Evolutionary conservation across 2,888 invertebrate genomes (phyloP), one percentile per base, ranked within the genome.

Genomic region (Capitulum mitella): DNA sequence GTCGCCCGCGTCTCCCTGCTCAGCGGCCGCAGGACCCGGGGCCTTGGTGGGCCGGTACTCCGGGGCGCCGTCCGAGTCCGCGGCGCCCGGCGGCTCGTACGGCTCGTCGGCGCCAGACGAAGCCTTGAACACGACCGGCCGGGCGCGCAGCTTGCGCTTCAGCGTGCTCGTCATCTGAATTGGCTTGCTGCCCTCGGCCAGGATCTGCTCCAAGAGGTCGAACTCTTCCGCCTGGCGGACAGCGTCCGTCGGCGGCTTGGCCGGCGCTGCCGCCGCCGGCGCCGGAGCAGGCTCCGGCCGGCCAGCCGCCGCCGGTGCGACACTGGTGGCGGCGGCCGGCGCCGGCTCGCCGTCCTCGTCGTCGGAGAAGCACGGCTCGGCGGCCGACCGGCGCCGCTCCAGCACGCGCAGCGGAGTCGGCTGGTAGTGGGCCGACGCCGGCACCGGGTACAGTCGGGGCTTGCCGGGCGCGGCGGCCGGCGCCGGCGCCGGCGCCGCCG

Each of bases 81-180:
- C 83, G 81, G 84, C 85, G 80, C 84, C 84, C 81, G 84, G 84
- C 26, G 84, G 84, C 76, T 84, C 82, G 10, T 84, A 83, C 46
- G 84, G 84, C 77, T 84, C 83, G 80, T 84, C 84, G 83, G 82
- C 81, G 3, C 83, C 83, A 43, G 80, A 75, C 29, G 79, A 51
- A 77, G 79, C 79, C 78, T 77, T 78, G 75, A 79, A 70, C 37
- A 70, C 37, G 22, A 70, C 70, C 19, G 70, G 70, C 19, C 70
- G 70, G 16, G 22, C 19, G 37, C 70, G 70, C 34, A 70, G 70
- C 37, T 16, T n/a, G 6, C 37, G 34, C 70, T 19, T 14, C 70
- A 29, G 37, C 37, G 29, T 37, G 22, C 16, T 70, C 29, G 37
- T 70, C 70, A 70, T 70, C 70, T 70, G 70, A 22, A 70, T 29